These are phyloP conservation scores for Alectura lathami DNA, from an alignment of 2,113 vertebrate genomes.

Conservation along the genomic window DNA sequence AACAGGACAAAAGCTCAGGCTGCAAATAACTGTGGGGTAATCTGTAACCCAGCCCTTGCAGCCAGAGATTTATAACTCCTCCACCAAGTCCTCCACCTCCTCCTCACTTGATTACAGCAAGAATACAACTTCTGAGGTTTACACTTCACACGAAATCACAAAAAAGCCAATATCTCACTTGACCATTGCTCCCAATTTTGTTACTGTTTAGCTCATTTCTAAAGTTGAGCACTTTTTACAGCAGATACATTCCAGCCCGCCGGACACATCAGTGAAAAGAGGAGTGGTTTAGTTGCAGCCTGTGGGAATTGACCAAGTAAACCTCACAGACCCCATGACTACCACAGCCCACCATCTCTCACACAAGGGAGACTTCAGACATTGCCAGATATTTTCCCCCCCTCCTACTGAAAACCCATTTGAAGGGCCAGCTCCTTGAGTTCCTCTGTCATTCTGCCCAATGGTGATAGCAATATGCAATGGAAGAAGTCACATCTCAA, in stretches of 20 bases:
- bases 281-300: too few relatives aligned
- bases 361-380: rapidly evolving
- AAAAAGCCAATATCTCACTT: not conserved
- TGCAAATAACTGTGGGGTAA: not conserved
- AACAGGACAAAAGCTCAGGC: not conserved
- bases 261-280: too few relatives aligned
- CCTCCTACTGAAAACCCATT: not conserved
- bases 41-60: not conserved
- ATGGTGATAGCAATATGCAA: rapidly evolving
- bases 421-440: not conserved
- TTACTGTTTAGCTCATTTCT: not conserved
- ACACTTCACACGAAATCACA: not conserved
- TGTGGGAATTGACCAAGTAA: too few relatives aligned
- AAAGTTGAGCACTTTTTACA: not conserved
- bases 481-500: rapidly evolving
- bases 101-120: not conserved
- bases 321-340: not conserved
- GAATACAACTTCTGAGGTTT: not conserved
- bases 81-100: not conserved
- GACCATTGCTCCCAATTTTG: not conserved
- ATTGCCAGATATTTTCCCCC: not conserved
- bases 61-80: not conserved
- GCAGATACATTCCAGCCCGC: not conserved
- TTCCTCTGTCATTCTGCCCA: not conserved
- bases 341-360: not conserved